A percentile compares a stretch with the other conserved stretches of the same genome.
Evolutionary conservation across 1,140 invertebrate genomes (phyloP).

Genomic region (Aporrectodea caliginosa): DNA sequence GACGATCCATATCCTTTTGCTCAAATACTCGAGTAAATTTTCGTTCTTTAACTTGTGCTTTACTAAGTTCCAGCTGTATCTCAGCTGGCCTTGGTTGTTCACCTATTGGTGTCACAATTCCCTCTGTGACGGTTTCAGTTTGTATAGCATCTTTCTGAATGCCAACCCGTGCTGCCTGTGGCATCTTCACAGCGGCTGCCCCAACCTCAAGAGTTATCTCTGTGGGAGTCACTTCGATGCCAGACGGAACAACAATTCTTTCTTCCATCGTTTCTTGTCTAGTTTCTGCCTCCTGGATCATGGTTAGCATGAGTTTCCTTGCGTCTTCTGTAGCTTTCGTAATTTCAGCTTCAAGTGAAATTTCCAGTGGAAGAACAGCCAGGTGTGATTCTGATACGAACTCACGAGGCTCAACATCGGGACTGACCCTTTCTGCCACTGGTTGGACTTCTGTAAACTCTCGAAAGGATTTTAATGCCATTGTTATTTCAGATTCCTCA

Average conservation of each 20-base stretch:
- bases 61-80: neutral
- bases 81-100: neutral
- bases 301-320: neutral
- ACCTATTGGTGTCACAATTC: neutral
- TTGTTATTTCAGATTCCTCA: neutral
- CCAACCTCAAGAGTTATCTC: conserved; percentile 10
- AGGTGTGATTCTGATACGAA: neutral
- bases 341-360: conserved; percentile 2
- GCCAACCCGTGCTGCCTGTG: neutral
- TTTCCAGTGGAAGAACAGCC: neutral
- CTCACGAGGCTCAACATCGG: neutral
- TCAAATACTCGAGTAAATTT: neutral
- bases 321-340: neutral
- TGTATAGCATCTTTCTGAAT: neutral
- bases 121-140: conserved; percentile 7
- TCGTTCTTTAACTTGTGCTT: conserved; percentile 1
- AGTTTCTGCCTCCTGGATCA: neutral
- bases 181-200: neutral
- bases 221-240: neutral
- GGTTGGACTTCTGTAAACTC: neutral
- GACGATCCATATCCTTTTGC: neutral
- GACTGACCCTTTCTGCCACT: neutral
- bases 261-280: neutral
- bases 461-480: neutral
- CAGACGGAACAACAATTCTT: neutral